A percentile compares a stretch with the other conserved stretches of the same genome.
phyloP scores from a whole-genome alignment of 2,888 invertebrate species.

The Catocala sponsa region DNA sequence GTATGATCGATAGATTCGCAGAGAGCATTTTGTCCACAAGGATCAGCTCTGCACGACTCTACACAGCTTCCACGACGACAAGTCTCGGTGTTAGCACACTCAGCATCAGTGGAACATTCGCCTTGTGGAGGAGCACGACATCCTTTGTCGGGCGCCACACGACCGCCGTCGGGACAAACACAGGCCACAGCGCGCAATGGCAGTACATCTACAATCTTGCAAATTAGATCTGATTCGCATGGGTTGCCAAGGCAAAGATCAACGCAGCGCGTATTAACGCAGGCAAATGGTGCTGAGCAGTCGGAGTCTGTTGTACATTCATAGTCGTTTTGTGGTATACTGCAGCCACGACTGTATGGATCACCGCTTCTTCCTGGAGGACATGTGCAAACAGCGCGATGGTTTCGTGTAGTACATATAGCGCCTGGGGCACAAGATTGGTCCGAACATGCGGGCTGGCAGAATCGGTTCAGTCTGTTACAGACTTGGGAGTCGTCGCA shows the following conservation, averaged over 20 bases:
- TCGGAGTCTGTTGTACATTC: conserved; percentile 93
- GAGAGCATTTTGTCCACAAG: conserved; percentile 94
- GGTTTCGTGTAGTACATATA: conserved; percentile 91
- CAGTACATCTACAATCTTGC: conserved; percentile 92
- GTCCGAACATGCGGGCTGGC: conserved; percentile 94
- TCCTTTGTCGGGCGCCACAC: conserved; percentile 91
- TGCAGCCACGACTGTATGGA: conserved; percentile 90
- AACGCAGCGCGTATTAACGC: conserved; percentile 92
- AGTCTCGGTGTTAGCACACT: conserved; percentile 92
- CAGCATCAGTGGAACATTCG: conserved; percentile 91
- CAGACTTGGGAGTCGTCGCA: conserved; percentile 95
- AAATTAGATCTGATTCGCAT: conserved; percentile 93
- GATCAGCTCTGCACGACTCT: conserved; percentile 92
- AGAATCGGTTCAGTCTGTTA: conserved; percentile 94
- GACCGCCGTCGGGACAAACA: conserved; percentile 94
- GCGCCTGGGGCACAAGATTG: conserved; percentile 94
- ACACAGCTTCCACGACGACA: conserved; percentile 93
- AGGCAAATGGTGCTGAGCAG: conserved; percentile 92
- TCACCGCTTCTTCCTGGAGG: conserved; percentile 93
- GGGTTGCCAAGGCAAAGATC: conserved; percentile 93
- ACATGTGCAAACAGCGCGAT: conserved; percentile 94
- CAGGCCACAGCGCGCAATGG: conserved; percentile 95
- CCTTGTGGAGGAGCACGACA: conserved; percentile 89
- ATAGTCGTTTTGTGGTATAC: conserved; percentile 70
- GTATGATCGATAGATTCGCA: conserved; percentile 93